Conservation (phyloP, 2,113 vertebrate genomes). For the Empidonax traillii region DNA sequence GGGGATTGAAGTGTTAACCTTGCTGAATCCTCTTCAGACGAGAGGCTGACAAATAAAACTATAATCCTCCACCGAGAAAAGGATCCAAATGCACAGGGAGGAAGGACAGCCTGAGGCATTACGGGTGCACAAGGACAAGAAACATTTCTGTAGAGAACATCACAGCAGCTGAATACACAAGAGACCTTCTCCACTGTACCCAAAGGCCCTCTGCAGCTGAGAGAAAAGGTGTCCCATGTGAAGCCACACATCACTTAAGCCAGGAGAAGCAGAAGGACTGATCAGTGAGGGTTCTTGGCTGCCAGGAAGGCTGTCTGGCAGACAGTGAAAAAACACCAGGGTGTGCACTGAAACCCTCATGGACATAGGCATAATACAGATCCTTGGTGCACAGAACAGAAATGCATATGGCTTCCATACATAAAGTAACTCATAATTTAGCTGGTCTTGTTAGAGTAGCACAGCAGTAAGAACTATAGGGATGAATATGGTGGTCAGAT, state of each 20-base stretch:
- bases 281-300: not conserved
- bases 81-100: not conserved
- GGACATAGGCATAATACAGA: not conserved
- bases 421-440: not conserved
- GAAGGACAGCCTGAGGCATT: not conserved
- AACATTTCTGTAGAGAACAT: not conserved
- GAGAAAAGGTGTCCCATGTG: not conserved
- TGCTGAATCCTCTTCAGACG: not conserved
- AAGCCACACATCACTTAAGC: not conserved
- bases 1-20: not conserved
- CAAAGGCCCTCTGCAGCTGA: not conserved
- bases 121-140: not conserved
- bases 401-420: rapidly evolving
- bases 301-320: not conserved
- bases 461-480: not conserved
- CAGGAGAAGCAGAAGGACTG: not conserved
- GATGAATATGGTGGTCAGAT: not conserved
- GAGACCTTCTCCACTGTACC: not conserved
- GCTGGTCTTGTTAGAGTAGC: not conserved
- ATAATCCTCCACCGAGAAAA: not conserved
- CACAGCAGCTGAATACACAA: not conserved
- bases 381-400: not conserved
- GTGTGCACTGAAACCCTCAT: not conserved
- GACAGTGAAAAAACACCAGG: rapidly evolving
- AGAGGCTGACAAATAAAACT: not conserved